These are phyloP conservation scores for Diplolepis rosae DNA, from an alignment of 2,888 invertebrate genomes.

Conservation along the genomic window DNA sequence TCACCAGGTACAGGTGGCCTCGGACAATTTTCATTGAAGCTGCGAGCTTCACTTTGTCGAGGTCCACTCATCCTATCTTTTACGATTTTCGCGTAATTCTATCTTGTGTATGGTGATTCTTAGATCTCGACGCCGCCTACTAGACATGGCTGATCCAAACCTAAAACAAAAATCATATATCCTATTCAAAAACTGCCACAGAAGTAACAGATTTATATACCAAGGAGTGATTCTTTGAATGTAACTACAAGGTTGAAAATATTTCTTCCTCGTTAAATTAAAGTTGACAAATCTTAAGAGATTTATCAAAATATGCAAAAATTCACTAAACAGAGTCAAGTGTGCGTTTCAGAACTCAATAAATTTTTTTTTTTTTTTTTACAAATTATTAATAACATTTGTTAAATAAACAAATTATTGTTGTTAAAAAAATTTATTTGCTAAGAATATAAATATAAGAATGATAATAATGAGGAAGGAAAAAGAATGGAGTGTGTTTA, in stretches of 20 bases:
- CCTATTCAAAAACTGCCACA: background rate
- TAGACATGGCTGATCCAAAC: conserved; percentile 73
- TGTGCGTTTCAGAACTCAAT: no score
- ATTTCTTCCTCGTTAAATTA: no score
- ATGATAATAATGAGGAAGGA: background rate
- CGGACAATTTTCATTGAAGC: conserved; percentile 81
- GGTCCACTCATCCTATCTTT: conserved; percentile 73
- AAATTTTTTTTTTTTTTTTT: background rate
- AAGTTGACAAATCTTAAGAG: no score
- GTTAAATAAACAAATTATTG: conserved; percentile 32
- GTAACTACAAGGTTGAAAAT: no score
- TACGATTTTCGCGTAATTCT: conserved; percentile 69
- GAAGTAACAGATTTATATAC: background rate
- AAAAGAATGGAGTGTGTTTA: background rate
- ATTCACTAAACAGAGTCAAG: no score
- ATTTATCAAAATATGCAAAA: no score
- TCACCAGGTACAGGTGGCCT: conserved; percentile 90
- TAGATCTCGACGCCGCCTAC: conserved; percentile 70
- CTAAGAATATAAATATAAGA: background rate
- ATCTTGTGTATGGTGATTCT: conserved; percentile 70
- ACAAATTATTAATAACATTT: conserved; percentile 10
- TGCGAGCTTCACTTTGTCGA: conserved; percentile 71
- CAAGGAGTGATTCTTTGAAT: no score
- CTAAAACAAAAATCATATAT: conserved; percentile 55
- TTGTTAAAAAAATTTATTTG: conserved; percentile 4